Evolutionary conservation across 2,888 invertebrate species (phyloP).

Genomic region (Drosophila parthenogenetica): DNA sequence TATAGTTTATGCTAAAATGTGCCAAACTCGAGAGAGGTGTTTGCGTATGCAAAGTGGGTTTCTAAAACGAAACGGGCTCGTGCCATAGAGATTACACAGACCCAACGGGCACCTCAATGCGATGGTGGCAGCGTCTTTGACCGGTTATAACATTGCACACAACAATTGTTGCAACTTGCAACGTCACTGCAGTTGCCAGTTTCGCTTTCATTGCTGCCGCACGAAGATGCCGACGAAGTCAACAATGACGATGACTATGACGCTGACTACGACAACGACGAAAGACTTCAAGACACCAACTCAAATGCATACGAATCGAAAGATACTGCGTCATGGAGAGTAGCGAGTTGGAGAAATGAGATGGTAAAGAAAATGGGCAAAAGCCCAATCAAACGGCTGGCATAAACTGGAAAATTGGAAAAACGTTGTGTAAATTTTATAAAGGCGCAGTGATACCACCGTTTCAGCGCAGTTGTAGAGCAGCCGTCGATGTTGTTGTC

Average conservation of each 20-base stretch:
- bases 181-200: slow-evolving; percentile 68
- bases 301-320: slow-evolving; percentile 21
- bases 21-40: slow-evolving; percentile 50
- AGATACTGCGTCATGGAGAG: slow-evolving; percentile 30
- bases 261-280: slow-evolving; percentile 23
- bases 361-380: slow-evolving; percentile 55
- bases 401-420: slow-evolving; percentile 76
- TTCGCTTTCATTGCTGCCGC: slow-evolving; percentile 68
- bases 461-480: slow-evolving; percentile 63
- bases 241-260: slow-evolving; percentile 35
- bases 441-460: slow-evolving; percentile 65
- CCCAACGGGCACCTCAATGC: slow-evolving; percentile 4
- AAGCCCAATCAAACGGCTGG: slow-evolving; percentile 46
- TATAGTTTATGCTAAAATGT: slow-evolving; percentile 49
- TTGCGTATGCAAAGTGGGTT: slow-evolving; percentile 74
- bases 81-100: slow-evolving; percentile 24
- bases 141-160: slow-evolving; percentile 73
- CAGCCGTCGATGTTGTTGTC: slow-evolving; percentile 51
- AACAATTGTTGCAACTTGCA: slow-evolving; percentile 56
- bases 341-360: slow-evolving; percentile 46
- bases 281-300: slow-evolving; percentile 17
- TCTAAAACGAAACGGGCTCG: slow-evolving; percentile 63
- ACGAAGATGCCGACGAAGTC: slow-evolving; percentile 37
- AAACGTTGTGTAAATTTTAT: slow-evolving; percentile 73
- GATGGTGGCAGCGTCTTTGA: slow-evolving; percentile 53